phyloP scores from a whole-genome alignment of 1,140 invertebrate genomes.

The Metaphire vulgaris region DNA sequence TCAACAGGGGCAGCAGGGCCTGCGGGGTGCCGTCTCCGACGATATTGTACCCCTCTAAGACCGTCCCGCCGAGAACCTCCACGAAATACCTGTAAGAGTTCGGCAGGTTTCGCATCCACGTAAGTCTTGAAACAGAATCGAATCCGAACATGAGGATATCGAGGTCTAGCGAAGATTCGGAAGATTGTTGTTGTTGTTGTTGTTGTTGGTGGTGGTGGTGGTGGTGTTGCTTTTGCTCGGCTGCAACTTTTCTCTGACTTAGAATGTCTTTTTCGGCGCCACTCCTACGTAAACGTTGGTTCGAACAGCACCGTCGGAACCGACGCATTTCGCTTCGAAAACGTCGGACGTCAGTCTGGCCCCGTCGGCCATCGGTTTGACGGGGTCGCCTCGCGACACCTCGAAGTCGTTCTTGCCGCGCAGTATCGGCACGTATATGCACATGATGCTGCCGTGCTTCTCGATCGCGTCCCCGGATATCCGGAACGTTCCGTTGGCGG shows the following conservation, averaged over 20 bases:
- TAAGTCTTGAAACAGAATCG: constrained; percentile 80
- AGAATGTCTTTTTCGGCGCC: neutral
- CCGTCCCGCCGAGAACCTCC: constrained; percentile 61
- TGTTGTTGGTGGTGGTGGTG: too few relatives aligned
- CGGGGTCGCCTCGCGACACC: neutral
- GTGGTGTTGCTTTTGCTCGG: neutral
- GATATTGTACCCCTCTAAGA: constrained; percentile 80
- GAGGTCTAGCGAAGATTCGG: constrained; percentile 54
- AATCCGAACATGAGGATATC: constrained; percentile 85
- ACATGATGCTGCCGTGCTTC: constrained; percentile 18
- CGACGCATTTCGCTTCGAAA: constrained; percentile 11
- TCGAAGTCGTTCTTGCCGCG: constrained; percentile 14
- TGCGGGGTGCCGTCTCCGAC: constrained; percentile 91
- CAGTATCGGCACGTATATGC: constrained; percentile 14
- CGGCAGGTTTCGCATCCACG: constrained; percentile 77
- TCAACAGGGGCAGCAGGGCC: constrained; percentile 81
- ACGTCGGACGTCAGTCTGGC: constrained; percentile 10
- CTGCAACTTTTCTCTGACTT: neutral
- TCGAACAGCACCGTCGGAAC: neutral
- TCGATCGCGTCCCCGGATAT: constrained; percentile 19
- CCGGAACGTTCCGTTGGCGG: constrained; percentile 20
- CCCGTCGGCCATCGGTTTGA: neutral
- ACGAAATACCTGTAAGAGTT: constrained; percentile 70
- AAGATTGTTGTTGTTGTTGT: neutral
- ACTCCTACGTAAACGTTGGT: constrained; percentile 18